These are phyloP conservation scores for Nomada flava DNA, from an alignment of 2,888 invertebrate genomes.

Conservation along the genomic window DNA sequence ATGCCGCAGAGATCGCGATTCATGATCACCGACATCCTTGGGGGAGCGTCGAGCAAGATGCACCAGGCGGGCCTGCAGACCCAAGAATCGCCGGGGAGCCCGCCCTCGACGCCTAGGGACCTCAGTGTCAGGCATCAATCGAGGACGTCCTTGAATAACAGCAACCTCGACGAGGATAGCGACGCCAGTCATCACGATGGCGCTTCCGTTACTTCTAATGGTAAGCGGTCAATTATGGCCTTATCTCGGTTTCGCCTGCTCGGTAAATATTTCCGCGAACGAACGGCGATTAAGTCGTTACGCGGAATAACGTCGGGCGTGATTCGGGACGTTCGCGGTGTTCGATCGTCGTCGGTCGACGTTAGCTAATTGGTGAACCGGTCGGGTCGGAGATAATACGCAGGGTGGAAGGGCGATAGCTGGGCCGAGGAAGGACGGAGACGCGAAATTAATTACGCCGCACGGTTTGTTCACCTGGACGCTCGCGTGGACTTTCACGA, in stretches of 20 bases:
- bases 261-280: conserved; percentile 34
- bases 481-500: conserved; percentile 53
- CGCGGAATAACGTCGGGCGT: not conserved
- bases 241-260: conserved; percentile 26
- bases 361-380: conserved; percentile 6
- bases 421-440: not conserved
- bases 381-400: not conserved
- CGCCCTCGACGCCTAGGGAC: conserved; percentile 86
- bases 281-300: conserved; percentile 14
- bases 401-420: no score
- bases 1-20: conserved; percentile 91
- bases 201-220: conserved; percentile 86
- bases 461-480: conserved; percentile 37
- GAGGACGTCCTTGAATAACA: conserved; percentile 85
- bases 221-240: conserved; percentile 81
- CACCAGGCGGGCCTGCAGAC: conserved; percentile 74
- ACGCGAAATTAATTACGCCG: conserved; percentile 33
- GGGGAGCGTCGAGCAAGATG: conserved; percentile 84
- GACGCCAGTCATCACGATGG: conserved; percentile 85
- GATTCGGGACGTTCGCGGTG: conserved; percentile 5
- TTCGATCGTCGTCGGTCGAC: conserved; percentile 18
- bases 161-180: conserved; percentile 86
- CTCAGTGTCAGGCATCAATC: conserved; percentile 86
- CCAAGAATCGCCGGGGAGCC: conserved; percentile 81
- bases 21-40: conserved; percentile 95